Evolutionary conservation across 2,113 vertebrate genomes (phyloP).

Genomic region (Cygnus atratus): DNA sequence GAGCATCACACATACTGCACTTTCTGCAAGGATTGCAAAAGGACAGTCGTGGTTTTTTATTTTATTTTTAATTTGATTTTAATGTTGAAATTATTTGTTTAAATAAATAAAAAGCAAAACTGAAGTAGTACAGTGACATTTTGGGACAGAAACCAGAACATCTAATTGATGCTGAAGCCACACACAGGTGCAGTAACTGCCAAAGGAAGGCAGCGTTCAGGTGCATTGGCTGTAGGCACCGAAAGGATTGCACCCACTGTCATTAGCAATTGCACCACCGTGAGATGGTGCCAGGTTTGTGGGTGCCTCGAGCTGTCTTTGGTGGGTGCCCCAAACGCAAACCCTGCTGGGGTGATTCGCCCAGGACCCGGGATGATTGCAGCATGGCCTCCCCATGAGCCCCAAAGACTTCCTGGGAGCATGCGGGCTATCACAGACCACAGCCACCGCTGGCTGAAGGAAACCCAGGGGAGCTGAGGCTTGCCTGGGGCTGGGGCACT

Average conservation of each 20-base stretch:
- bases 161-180: neutral
- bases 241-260: neutral
- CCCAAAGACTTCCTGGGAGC: neutral
- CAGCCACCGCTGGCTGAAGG: neutral
- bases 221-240: neutral
- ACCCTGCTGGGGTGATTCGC: neutral
- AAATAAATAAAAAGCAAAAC: neutral
- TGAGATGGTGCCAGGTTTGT: neutral
- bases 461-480: accelerated
- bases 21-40: conserved; percentile 63
- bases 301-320: accelerated
- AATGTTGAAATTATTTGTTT: conserved; percentile 49
- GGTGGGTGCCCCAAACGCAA: neutral
- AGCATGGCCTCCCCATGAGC: accelerated
- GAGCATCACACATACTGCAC: conserved; percentile 45
- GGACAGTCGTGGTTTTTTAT: conserved; percentile 1
- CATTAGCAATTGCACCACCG: neutral
- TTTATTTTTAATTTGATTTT: conserved; percentile 16
- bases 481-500: neutral
- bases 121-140: neutral
- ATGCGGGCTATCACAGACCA: neutral
- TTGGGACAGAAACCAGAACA: neutral
- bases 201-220: neutral
- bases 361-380: neutral
- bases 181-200: neutral